phyloP scores from a whole-genome alignment of 2,797 vertebrate genomes.

The Orientallactaga sibirica region DNA sequence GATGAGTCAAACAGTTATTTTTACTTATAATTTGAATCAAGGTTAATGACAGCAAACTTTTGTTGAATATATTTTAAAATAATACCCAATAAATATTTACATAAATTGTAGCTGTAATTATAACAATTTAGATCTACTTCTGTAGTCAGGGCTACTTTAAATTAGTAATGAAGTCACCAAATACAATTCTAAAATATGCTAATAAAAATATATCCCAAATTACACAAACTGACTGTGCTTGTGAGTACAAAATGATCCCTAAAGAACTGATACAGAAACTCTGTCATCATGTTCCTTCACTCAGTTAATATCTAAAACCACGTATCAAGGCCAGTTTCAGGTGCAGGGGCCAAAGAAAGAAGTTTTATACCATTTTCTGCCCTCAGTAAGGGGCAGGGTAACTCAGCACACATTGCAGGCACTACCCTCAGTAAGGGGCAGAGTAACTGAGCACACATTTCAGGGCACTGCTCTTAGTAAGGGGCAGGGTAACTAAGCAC shows the following conservation, averaged over 20 bases:
- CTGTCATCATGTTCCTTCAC: neutral
- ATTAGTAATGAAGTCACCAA: conserved; percentile 8
- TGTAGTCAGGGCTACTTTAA: conserved; percentile 9
- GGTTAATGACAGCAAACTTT: conserved; percentile 48
- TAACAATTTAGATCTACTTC: conserved; percentile 40
- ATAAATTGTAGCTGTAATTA: conserved; percentile 17
- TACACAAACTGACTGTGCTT: conserved; percentile 1
- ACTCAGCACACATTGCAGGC: neutral
- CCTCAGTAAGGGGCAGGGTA: neutral
- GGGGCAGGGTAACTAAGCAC: neutral
- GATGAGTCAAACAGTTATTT: conserved; percentile 39
- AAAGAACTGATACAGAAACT: conserved; percentile 22
- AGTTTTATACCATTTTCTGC: neutral
- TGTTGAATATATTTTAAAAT: conserved; percentile 47
- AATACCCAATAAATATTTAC: conserved; percentile 24
- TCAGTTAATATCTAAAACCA: conserved; percentile 10
- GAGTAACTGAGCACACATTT: no score
- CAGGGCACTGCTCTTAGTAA: no score
- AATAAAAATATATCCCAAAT: neutral
- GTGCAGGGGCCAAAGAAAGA: neutral
- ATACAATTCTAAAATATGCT: conserved; percentile 37
- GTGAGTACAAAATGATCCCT: neutral
- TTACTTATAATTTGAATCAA: conserved; percentile 2
- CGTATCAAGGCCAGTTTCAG: neutral
- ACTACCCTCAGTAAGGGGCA: no score